These are phyloP conservation scores for Eupeodes luniger DNA, from an alignment of 2,888 invertebrate species.

Conservation along the genomic window DNA sequence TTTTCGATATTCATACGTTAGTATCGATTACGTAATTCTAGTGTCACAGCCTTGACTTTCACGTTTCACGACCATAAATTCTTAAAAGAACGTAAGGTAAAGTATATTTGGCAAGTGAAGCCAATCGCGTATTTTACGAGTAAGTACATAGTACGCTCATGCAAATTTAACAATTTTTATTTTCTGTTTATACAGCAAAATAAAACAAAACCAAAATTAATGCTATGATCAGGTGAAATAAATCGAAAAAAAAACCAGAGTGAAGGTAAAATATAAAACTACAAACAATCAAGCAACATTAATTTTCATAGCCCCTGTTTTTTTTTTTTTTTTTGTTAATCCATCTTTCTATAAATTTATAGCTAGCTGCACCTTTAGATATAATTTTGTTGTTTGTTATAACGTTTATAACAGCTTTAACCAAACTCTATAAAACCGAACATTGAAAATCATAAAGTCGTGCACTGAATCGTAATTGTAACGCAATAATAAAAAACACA, in stretches of 20 bases:
- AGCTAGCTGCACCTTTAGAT: constrained; percentile 16
- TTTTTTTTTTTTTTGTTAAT: constrained; percentile 12
- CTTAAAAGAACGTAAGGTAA: background rate
- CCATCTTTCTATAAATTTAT: constrained; percentile 2
- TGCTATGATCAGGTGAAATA: constrained; percentile 28
- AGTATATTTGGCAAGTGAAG: constrained; percentile 53
- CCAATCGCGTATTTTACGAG: constrained; percentile 25
- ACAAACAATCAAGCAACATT: constrained; percentile 60
- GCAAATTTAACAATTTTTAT: background rate
- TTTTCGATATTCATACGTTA: background rate
- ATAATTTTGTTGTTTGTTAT: constrained; percentile 5
- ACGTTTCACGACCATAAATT: constrained; percentile 35
- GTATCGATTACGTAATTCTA: constrained; percentile 43
- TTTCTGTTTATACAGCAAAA: background rate
- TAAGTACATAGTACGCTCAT: background rate
- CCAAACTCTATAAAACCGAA: constrained; percentile 32
- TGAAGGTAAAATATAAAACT: constrained; percentile 3
- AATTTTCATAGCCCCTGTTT: constrained; percentile 67
- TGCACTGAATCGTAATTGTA: constrained; percentile 76
- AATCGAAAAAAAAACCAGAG: constrained; percentile 30
- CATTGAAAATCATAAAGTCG: constrained; percentile 75
- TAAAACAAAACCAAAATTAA: background rate
- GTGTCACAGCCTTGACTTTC: constrained; percentile 62
- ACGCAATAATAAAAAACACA: constrained; percentile 66
- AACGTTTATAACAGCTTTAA: constrained; percentile 46